Base-by-base conservation (phyloP, 2,797 vertebrate species). In the Tamandua tetradactyla region DNA sequence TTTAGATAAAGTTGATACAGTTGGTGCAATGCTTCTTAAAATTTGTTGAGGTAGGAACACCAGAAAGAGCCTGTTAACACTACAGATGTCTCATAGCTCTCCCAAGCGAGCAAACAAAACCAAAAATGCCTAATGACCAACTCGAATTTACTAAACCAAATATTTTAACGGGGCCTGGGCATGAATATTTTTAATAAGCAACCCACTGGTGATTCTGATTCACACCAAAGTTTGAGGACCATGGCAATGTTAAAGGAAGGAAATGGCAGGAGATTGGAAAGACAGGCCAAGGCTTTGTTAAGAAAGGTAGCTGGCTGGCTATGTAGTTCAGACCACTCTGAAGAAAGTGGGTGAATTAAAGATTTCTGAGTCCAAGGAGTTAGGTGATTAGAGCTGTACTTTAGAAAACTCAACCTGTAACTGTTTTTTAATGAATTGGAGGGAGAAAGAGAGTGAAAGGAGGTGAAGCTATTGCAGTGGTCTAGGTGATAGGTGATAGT, bases 351-450 rank as follows among this genome's bases (percentile, higher is more conserved):
- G 18, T 87, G 42, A 44, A 76, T 35, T 64, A 35, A 94, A 84
- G 55, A 87, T 90, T 89, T 94, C 59, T 49, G 27, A 83, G 27
- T 61, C 42, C 30, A 30, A 40, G 71, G 55, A 62, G 25, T 80
- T 74, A 14, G 8, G 30, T 80, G 59, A 87, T 84, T 30, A 87
- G 61, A 64, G 14, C 30, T 80, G 37, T 55, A 66, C 69, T 71
- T 94, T 8, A 76, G 89, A 85, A 91, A 95, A 83, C 52, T 79
- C 64, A 86, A 11, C 74, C 25, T 93, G 7, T 20, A 42, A 17
- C 12, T 75, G 6, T 88, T 90, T 75, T 82, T 75, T 27, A 57
- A 40, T 66, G 69, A 15, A 47, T 32, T 57, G 37, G 52, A 72
- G 13, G 32, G 32, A 25, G 11, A 8, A 35, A n/a, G 57, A 84